Base-by-base conservation (phyloP, 2,113 vertebrate genomes). In the Cavia porcellus region DNA sequence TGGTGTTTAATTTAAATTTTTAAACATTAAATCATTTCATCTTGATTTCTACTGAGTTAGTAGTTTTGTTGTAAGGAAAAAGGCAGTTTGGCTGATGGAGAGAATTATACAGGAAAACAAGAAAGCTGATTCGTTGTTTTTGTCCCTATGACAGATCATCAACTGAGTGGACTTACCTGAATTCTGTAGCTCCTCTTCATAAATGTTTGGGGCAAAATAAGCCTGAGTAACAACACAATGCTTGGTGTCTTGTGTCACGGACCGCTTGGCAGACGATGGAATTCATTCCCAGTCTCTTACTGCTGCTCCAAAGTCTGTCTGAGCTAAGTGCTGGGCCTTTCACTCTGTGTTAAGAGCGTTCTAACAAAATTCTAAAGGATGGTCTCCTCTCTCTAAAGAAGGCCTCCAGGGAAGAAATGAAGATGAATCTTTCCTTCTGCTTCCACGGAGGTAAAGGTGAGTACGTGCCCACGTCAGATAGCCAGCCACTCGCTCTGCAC, bases 51-150 rank as follows among this genome's bases (percentile, higher is more conserved):
- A 4, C 25, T 32, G 9, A 35, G 3, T 66, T 81, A 8, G 47
- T 25, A 91, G 38, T 45, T 93, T 2, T 2, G 30, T 45, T 55
- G 66, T 89, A 77, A 92, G 55, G 13, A 92, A 80, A 80, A 95
- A 45, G 52, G 25, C 14, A 68, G 25, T 28, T 84, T 74, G 52
- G 59, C 57, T 79, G 45, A 28, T 4, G 89, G 6, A 22, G 62
- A 92, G 52, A 95, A 81, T 66, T 87, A 35, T 3, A 92, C 1
- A 52, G n/a, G 35, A 66, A 90, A 85, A 86, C 3, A 88, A 24
- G 87, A 66, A 42, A 5, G 59, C 4, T 89, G 35, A 2, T 30
- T 55, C 61, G 45, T 35, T 64, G 7, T 42, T 61, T 93, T 92
- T 81, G 24, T 59, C 11, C 89, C 20, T 7, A 7, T 32, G 4